Base-by-base conservation (phyloP, 1,140 invertebrate species). In the Pseudomyrmex dendroicus region DNA sequence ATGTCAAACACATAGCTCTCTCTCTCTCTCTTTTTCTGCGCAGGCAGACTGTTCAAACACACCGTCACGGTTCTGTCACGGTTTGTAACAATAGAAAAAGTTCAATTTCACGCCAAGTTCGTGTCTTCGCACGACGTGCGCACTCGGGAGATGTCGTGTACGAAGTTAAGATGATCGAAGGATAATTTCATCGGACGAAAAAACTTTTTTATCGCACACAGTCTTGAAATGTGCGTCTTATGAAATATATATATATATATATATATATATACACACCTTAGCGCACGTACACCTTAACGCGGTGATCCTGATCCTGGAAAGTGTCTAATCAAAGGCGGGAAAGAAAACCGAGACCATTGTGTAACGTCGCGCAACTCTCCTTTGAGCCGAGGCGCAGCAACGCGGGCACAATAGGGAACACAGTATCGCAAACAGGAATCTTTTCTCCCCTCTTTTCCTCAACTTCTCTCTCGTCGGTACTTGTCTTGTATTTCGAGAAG, bases 401-500 rank as follows among this genome's bases (percentile, higher is more conserved):
- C 17, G 15, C 15, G 22, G 35, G 7, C 22, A 70, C 50, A 73
- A 86, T 82, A 73, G 77, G 73, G 83, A 82, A 82, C 85, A 89
- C 84, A 86, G 85, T 85, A 83, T 89, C 88, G 50, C 61, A 83
- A 87, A 68, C 59, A n/a, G 59, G 82, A 89, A 80, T 89, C 78
- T 89, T 35, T 83, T 70, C 20, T 66, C 59, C 76, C 68, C 52
- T 66, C 54, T 68, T 50, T 44, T 50, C n/a, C 20, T 62, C 44
- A 35, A 35, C 63, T 22, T 59, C 54, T 20, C 35, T 12, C n/a
- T 22, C 56, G 61, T 48, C 35, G 35, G 54, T 57, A 73, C 78
- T 70, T 52, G 84, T 89, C 78, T 89, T 88, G 89, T 84, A 90
- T 90, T 90, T 89, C 89, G 57, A 90, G 88, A 89, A 89, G 89